Evolutionary conservation across 2,113 vertebrate genomes (phyloP), one percentile per base, ranked within the genome.

Genomic region (Spilogale gracilis): DNA sequence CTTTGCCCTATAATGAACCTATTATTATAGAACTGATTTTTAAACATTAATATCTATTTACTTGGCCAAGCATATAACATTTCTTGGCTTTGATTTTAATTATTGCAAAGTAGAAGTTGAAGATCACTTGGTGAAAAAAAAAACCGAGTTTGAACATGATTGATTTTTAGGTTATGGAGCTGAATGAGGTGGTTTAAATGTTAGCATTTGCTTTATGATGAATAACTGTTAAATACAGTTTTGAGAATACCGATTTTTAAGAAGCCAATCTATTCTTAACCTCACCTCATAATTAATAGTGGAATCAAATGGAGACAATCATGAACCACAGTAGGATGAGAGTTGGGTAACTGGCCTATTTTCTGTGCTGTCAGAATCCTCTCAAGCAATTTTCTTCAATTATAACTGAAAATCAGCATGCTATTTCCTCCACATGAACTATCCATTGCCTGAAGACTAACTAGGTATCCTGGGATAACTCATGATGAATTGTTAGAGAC

Each of bases 381-480:
- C 98, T 98, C 14, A 93, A 99, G 98, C 98, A 99, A 99, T 99
- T 99, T 99, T 98, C 97, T 91, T 98, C 99, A 99, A 99, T 99
- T 99, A 99, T 98, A 99, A 98, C 98, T 98, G 97, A 96, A 99
- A 99, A 99, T 99, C 98, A 98, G 98, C 98, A 96, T 96, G 98
- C 94, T 98, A 98, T 98, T 99, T 99, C 97, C 98, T 98, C 92
- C 97, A 98, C 95, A 97, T 95, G 98, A 98, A 96, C 97, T 98
- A 98, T 95, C 98, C 93, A 82, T 96, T 97, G 98, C 98, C 98
- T 96, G 95, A 98, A 95, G 98, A 98, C 93, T 98, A 98, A 97
- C 95, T 97, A 96, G 79, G 74, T 98, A 98, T 97, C 98, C 96
- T 97, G 91, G 93, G 95, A 98, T 98, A 98, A 93, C 98, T 98